Evolutionary conservation across 1,140 invertebrate genomes (phyloP), one percentile per base, ranked within the genome.

Genomic region (Cydia strobilella): DNA sequence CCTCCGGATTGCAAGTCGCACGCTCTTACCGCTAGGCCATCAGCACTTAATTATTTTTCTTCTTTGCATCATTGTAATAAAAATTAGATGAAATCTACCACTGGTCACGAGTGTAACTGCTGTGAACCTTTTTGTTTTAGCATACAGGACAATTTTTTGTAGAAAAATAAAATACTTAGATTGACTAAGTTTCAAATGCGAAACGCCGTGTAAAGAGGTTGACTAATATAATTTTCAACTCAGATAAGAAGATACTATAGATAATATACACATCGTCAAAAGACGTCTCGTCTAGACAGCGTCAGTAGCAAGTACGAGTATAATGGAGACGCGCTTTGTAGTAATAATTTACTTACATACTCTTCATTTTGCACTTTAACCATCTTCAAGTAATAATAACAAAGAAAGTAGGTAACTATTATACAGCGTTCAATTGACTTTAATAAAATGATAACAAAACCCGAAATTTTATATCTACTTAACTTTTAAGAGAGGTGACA

Each of bases 381-480:
- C 9, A 4, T 59, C 12, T 23, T 18, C 15, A 59, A 20, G 9
- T 59, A 59, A 23, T 45, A 59, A 59, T 59, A 23, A 20, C 54
- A 59, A 20, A 59, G 20, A 23, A 45, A 45, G 13, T 45, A 45
- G 15, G 13, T 45, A 45, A 18, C 15, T 13, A 6, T 20, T 54
- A 59, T 9, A 20, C 54, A 12, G 48, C 48, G 54, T 59, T 59
- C 20, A 59, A 59, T 23, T 23, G 1, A 20, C 18, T 59, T 23
- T 23, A 59, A 59, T 59, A 59, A 59, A 59, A 59, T 23, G 54
- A 59, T 59, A 59, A 59, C 54, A 59, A 59, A 59, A 20, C 20
- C 54, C 54, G 7, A 59, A 59, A 59, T 23, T 23, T 23, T 12
- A 59, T 3, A 59, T 23, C 54, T 13, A 18, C 18, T 23, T 23